A percentile compares a stretch with the other conserved stretches of the same genome.
These are phyloP conservation scores for Trissolcus basalis DNA, from an alignment of 1,140 invertebrate species.

Conservation along the genomic window DNA sequence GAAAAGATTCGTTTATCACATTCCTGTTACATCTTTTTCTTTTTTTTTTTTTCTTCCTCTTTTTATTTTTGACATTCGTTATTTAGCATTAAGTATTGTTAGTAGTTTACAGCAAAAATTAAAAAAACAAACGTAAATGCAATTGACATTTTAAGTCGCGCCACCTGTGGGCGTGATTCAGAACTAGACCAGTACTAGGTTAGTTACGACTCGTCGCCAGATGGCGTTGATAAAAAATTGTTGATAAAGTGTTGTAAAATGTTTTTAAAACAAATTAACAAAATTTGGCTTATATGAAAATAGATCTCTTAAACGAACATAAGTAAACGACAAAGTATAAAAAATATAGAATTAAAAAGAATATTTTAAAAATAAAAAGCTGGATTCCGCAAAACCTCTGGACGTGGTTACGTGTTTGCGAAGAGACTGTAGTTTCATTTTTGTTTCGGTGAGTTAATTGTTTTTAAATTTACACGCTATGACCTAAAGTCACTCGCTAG, in stretches of 20 bases:
- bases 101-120: neutral
- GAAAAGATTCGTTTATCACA: slow-evolving; percentile 55
- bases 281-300: slow-evolving; percentile 1
- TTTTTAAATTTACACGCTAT: slow-evolving; percentile 53
- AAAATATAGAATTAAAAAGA: neutral
- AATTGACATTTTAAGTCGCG: no score
- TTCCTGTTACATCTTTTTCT: slow-evolving; percentile 35
- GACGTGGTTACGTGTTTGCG: slow-evolving; percentile 35
- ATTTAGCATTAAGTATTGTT: neutral
- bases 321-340: neutral
- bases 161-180: no score
- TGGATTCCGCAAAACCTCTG: slow-evolving; percentile 47
- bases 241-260: no score
- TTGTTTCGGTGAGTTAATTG: slow-evolving; percentile 47
- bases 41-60: slow-evolving; percentile 11
- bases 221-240: no score
- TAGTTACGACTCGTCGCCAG: no score
- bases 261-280: no score
- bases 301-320: no score
- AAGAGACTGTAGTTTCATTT: slow-evolving; percentile 40
- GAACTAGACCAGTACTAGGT: no score
- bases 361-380: slow-evolving; percentile 5
- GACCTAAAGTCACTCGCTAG: slow-evolving; percentile 52
- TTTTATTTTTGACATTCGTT: slow-evolving; percentile 14
- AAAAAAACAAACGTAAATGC: no score